A percentile compares a stretch with the other conserved stretches of the same genome.
These are phyloP conservation scores for Andinoacara biseriatus DNA, from an alignment of 2,113 vertebrate species.

Conservation along the genomic window DNA sequence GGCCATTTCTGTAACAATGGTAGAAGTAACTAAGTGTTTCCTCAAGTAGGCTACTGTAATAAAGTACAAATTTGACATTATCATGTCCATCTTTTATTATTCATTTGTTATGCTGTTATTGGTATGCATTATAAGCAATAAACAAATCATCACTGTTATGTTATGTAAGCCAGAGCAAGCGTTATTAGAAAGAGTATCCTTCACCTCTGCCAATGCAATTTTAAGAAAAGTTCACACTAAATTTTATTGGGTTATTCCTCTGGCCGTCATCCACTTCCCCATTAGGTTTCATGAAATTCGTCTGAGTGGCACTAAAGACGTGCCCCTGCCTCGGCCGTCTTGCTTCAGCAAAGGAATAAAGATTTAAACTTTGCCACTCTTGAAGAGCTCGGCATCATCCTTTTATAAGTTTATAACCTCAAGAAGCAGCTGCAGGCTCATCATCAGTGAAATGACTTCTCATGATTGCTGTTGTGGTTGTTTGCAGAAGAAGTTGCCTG, in stretches of 20 bases:
- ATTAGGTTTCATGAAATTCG: not conserved
- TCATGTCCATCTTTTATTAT: not conserved
- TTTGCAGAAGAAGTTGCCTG: conserved; percentile 30
- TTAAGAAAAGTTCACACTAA: not conserved
- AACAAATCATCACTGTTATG: not conserved
- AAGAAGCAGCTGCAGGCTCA: conserved; percentile 30
- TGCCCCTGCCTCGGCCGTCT: not conserved
- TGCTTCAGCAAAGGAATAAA: not conserved
- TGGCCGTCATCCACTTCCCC: not conserved
- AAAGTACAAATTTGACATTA: not conserved
- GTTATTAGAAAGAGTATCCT: not conserved
- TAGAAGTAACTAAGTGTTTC: not conserved
- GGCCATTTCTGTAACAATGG: not conserved
- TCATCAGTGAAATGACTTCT: conserved; percentile 25
- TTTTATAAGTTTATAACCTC: conserved; percentile 1
- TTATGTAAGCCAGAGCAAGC: not conserved
- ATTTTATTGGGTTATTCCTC: not conserved
- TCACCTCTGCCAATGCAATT: not conserved
- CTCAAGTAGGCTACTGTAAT: not conserved
- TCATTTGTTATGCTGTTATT: not conserved
- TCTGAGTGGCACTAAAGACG: not conserved
- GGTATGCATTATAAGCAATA: not conserved
- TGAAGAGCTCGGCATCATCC: not conserved
- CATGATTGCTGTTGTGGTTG: conserved; percentile 59
- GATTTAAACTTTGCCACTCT: not conserved